Evolutionary conservation across 2,797 vertebrate genomes (phyloP), one percentile per base, ranked within the genome.

Genomic region (Coccyzus lansbergi): DNA sequence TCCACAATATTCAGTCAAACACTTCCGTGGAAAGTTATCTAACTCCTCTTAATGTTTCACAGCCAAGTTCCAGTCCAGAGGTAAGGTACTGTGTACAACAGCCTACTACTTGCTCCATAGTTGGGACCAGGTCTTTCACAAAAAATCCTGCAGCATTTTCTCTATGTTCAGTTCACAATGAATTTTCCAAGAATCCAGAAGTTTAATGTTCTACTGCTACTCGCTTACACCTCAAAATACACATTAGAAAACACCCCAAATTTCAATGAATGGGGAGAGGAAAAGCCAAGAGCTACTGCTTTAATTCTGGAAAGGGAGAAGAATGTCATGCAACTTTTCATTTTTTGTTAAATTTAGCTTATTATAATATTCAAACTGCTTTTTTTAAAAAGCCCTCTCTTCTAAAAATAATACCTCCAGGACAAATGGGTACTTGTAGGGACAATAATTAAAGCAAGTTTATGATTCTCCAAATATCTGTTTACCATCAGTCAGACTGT

Each of bases 51-150:
- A 24, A 19, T 22, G 12, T 60, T 34, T 24, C 8, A 58, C 2
- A 20, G 11, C 2, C 15, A 18, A 44, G 17, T 15, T 65, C 9
- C 26, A 68, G 21, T 25, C 58, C 9, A 46, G 76, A 26, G 29
- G 4, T 0, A 2, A 49, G 10, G 15, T 42, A 14, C 59, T 72
- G 19, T 17, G 17, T 2, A n/a, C 2, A 3, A 10, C 19, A 63
- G 15, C 15, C n/a, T 58, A 16, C 21, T 49, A 13, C 22, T 40
- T 42, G 21, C 14, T 49, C 20, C 1, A 0, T 4, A 44, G 4
- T 3, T 1, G 7, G 10, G 15, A 8, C 17, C 12, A 48, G 19
- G 3, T 28, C 62, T 82, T 56, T 26, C 51, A 69, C 10, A 65
- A 85, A 56, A 79, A 4, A 5, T 2, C 26, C 51, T 65, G 31